Evolutionary conservation across 2,888 invertebrate genomes (phyloP), one percentile per base, ranked within the genome.

Genomic region (Liposcelis brunnea): DNA sequence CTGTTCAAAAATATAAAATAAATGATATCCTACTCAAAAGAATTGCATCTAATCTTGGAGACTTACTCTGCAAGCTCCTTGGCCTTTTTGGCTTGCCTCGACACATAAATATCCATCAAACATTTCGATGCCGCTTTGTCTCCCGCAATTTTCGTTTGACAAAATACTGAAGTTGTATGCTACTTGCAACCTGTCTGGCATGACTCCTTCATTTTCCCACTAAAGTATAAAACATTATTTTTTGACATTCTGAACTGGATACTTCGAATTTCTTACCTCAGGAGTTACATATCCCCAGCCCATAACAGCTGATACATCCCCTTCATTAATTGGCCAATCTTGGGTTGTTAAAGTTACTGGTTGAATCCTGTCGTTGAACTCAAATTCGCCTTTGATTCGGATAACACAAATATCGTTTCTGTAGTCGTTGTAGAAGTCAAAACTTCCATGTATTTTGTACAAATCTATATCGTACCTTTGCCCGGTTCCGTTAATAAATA

Each of bases 241-340:
- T 26, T 26, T 26, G n/a, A n/a, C n/a, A 26, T 26, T 26, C 26
- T 8, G 26, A 26, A 6, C 26, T 6, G 8, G 8, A 26, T 6
- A 26, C 26, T 26, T 26, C 4, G 5, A 26, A 8, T 6, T 6
- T 6, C 40, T 40, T 40, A 40, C n/a, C n/a, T n/a, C 40, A 19
- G 40, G 19, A 40, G 7, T 18, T 14, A 18, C 16, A 21, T 40
- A 40, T 18, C 40, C 40, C 40, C 40, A 40, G 7, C 40, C 40
- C 15, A 18, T 16, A 11, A 40, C 16, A 18, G 16, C 19, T 5
- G 21, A 5, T 6, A 21, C 6, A n/a, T n/a, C 19, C 4, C 40
- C 40, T 7, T 40, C 40, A 11, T 12, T 16, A 5, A 40, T 18
- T 7, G 12, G 12, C 16, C 16, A 14, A 19, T 21, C 40, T 6